phyloP scores from a whole-genome alignment of 2,113 vertebrate genomes.

The Dolichallabes microphthalmus region DNA sequence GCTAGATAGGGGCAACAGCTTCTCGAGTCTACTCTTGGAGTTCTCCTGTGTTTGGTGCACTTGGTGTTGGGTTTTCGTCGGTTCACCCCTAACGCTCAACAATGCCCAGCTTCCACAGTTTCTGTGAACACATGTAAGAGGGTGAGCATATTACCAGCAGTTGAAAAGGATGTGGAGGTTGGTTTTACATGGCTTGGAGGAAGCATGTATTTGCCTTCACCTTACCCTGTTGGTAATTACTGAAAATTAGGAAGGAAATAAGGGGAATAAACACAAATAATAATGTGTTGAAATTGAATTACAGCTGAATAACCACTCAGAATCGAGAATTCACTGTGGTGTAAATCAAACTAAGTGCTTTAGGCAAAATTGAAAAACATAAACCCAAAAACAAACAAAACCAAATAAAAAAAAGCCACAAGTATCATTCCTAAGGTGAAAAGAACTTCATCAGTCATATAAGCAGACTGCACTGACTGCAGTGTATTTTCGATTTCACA shows the following conservation, averaged over 20 bases:
- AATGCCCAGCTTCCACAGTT: no score
- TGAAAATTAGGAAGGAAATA: background rate
- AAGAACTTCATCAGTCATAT: background rate
- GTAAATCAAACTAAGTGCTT: background rate
- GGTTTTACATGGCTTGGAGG: background rate
- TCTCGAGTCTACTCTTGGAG: no score
- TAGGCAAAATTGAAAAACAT: background rate
- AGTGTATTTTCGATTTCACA: slow-evolving; percentile 27
- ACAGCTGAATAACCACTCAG: background rate
- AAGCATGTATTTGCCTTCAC: background rate
- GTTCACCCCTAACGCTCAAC: no score
- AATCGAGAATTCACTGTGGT: background rate
- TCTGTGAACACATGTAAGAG: background rate
- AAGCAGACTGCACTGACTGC: background rate
- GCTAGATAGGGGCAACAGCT: no score
- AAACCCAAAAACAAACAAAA: no score
- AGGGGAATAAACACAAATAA: background rate
- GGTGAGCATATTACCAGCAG: background rate
- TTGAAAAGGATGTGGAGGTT: background rate
- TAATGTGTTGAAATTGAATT: background rate
- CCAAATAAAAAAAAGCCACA: background rate
- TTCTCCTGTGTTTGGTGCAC: no score
- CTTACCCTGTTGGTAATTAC: background rate
- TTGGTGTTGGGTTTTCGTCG: no score
- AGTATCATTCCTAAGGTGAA: background rate